Base-by-base conservation (phyloP, 35 echinoderm and acorn worm genomes). In the Nesometra sesokonis region DNA sequence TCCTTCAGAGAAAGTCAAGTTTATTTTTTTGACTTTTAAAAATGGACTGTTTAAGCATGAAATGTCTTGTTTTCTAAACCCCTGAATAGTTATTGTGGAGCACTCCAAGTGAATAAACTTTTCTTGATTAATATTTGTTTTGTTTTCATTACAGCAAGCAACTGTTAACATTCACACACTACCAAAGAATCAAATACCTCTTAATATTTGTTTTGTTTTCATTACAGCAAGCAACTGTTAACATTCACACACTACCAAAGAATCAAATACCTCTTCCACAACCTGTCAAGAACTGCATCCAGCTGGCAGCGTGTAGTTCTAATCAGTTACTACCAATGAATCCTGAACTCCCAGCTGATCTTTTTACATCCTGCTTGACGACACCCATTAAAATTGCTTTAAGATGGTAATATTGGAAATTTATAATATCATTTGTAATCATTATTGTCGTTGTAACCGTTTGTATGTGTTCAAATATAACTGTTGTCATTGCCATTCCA, bases 311-410 rank as follows among this genome's bases (percentile, higher is more conserved):
- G 0, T 99, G 96, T 80, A 88, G 93, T 23, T 87, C 89, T 27
- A 86, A 86, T 57, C 90, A 94, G 52, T 82, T 92, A 30, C 88
- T 99, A 17, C 96, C 96, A 29, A 99, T 99, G 96, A 94, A 94
- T 77, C 96, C 92, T 34, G 90, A 90, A 84, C 83, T 99, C 36
- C 96, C 96, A 33, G 92, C 96, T 77, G 96, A 99, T 82, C 90
- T 99, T 27, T 99, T 99, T 78, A 98, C 96, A 47, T 91, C 96
- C 8, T 99, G 96, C 84, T 86, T 99, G 36, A 94, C 96, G 36
- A 99, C 96, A 35, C 96, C 96, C 17, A 99, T 99, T 47, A 99
- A 99, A 89, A 99, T 99, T 81, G 96, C 96, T 34, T 81, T 99
- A 23, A 86, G 96, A 90, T 99, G 96, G 96, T 99, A 89, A 94